Evolutionary conservation across 2,113 vertebrate genomes (phyloP).

Genomic region (Melanerpes aurifrons): DNA sequence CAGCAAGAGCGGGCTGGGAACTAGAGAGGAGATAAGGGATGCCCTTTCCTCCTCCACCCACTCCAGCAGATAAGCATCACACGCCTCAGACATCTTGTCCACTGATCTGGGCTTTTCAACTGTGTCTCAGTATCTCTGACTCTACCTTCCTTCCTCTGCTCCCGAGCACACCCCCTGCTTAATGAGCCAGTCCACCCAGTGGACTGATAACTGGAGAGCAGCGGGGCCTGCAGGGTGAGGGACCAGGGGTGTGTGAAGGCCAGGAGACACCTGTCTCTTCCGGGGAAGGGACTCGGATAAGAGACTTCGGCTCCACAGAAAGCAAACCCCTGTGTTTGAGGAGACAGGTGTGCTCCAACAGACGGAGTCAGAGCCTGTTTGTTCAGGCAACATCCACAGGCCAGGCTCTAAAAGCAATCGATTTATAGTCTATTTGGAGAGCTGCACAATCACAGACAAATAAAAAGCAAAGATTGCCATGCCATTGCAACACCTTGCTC

Average conservation of each 20-base stretch:
- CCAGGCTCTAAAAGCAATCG: background rate
- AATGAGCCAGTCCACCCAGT: background rate
- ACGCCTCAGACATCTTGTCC: conserved; percentile 67
- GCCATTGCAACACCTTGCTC: conserved; percentile 1
- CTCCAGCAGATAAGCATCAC: conserved; percentile 66
- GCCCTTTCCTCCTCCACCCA: conserved; percentile 63
- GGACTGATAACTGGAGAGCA: background rate
- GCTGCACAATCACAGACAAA: background rate
- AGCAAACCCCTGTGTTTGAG: conserved; percentile 47
- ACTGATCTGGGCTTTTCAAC: conserved; percentile 63
- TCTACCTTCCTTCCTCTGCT: conserved; percentile 61
- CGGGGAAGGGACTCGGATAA: background rate
- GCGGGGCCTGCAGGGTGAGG: background rate
- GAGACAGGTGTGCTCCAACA: conserved; percentile 48
- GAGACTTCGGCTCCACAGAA: background rate
- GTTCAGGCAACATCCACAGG: conserved; percentile 31
- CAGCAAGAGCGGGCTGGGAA: conserved; percentile 53
- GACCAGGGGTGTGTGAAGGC: background rate
- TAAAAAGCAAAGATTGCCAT: background rate
- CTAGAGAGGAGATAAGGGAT: conserved; percentile 57
- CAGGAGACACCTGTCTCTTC: conserved; percentile 53
- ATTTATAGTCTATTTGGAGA: conserved; percentile 53
- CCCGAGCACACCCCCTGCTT: background rate
- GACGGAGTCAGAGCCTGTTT: conserved; percentile 33
- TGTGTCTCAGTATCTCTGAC: conserved; percentile 45